Conservation (phyloP, 2,888 invertebrate species). For the Pomacea canaliculata region DNA sequence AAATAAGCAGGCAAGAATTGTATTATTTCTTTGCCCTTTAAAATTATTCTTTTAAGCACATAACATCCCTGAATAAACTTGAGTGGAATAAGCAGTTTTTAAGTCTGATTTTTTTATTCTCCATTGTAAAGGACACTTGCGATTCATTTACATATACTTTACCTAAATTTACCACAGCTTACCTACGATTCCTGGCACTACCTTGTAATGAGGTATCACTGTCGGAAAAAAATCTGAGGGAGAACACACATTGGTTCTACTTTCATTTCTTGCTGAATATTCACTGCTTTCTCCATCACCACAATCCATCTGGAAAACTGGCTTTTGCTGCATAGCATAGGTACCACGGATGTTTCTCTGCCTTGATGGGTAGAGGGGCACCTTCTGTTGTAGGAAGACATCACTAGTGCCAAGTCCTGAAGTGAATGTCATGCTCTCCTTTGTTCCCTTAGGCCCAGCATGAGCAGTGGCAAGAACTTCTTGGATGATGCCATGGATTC, state of each 20-base stretch:
- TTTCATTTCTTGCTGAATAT: slow-evolving; percentile 34
- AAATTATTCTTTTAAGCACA: too few species aligned
- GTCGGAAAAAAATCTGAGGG: neutral
- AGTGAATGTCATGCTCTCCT: slow-evolving; percentile 36
- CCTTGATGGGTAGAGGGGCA: slow-evolving; percentile 45
- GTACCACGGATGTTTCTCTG: slow-evolving; percentile 39
- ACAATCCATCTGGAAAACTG: slow-evolving; percentile 54
- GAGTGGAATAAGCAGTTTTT: too few species aligned
- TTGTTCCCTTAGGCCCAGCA: neutral
- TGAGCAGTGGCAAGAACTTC: slow-evolving; percentile 41
- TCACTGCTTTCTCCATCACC: slow-evolving; percentile 34
- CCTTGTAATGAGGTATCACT: slow-evolving; percentile 44
- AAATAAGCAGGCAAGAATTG: too few species aligned
- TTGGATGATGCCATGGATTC: slow-evolving; percentile 44
- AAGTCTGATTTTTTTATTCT: too few species aligned
- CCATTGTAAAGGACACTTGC: too few species aligned
- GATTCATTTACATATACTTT: neutral
- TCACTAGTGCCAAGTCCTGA: slow-evolving; percentile 47
- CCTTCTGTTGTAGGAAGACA: slow-evolving; percentile 56
- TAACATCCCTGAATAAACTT: too few species aligned
- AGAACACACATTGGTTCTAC: slow-evolving; percentile 43
- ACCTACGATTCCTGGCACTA: slow-evolving; percentile 45
- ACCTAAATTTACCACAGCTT: neutral
- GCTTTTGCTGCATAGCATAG: slow-evolving; percentile 47
- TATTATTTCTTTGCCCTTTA: too few species aligned